Evolutionary conservation across 2,797 vertebrate species (phyloP), one percentile per base, ranked within the genome.

Genomic region (Gallinago nigripennis): DNA sequence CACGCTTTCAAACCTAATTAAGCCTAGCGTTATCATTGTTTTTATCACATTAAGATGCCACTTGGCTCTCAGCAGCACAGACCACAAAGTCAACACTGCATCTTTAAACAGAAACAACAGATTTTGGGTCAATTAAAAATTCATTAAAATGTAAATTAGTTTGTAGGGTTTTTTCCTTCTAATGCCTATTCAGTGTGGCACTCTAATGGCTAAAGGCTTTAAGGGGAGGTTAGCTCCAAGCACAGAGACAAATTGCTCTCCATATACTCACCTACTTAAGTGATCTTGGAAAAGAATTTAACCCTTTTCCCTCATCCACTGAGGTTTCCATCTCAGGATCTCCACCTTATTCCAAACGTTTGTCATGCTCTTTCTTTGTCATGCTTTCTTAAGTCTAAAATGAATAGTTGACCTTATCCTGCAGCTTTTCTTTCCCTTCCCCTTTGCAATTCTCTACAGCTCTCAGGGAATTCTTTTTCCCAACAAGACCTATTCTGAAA

Each of bases 111-210:
- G 97, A 98, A 98, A 98, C 98, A 98, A 98, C 98, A 98, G 98
- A 98, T 98, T 98, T 98, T 51, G 96, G 97, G 97, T 98, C 98
- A 98, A 98, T 98, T 98, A 98, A 98, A 98, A 98, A 98, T 98
- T 98, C 97, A 98, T 98, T 98, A 98, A 98, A 98, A 98, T 98
- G 98, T 97, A 98, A 98, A 98, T 98, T 81, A 96, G 97, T 96
- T 97, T 97, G 97, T 97, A 94, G 96, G 95, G 90, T 96, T 96
- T 95, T 93, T 82, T 63, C 86, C 43, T 94, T 96, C 94, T 93
- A 93, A 96, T 94, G 95, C 95, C 95, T 97, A 90, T 94, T 97
- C 97, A 80, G 64, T 82, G 79, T 97, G 96, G 96, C 90, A 97
- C 93, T 97, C 92, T 95, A 95, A 97, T 97, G 97, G 97, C 37